A percentile compares a stretch with the other conserved stretches of the same genome.
Evolutionary conservation across 2,113 vertebrate species (phyloP).

Genomic region (Leptosomus discolor): DNA sequence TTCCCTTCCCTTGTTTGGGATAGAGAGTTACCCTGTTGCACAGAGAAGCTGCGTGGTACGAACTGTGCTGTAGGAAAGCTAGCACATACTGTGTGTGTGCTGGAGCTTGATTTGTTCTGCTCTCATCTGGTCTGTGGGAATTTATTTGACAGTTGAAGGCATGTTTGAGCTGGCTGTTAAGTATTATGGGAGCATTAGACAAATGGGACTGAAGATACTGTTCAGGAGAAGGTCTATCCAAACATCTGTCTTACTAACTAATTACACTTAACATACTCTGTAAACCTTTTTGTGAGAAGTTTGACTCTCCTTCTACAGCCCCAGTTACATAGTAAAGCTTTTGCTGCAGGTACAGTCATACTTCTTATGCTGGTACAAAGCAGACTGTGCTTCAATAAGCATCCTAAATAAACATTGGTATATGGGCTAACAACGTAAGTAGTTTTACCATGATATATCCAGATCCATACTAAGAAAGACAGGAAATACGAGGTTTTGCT

Average conservation of each 20-base stretch:
- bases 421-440: not conserved
- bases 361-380: not conserved
- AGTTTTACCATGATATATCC: not conserved
- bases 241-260: not conserved
- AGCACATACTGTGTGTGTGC: not conserved
- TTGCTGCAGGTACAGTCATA: not conserved
- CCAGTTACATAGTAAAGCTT: not conserved
- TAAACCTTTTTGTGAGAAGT: not conserved
- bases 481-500: not conserved
- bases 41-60: not conserved
- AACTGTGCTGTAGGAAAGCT: not conserved
- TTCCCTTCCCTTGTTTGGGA: not conserved
- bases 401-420: not conserved
- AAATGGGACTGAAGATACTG: not conserved
- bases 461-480: not conserved
- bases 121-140: constrained; percentile 19
- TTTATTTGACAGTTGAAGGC: not conserved
- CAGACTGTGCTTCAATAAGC: not conserved
- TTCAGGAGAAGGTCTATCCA: not conserved
- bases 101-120: not conserved
- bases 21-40: not conserved
- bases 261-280: not conserved
- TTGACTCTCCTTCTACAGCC: not conserved
- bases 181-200: not conserved
- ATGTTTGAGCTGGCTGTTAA: not conserved